These are phyloP conservation scores for Drosophila sulfurigaster DNA, from an alignment of 1,140 invertebrate genomes.

Conservation along the genomic window DNA sequence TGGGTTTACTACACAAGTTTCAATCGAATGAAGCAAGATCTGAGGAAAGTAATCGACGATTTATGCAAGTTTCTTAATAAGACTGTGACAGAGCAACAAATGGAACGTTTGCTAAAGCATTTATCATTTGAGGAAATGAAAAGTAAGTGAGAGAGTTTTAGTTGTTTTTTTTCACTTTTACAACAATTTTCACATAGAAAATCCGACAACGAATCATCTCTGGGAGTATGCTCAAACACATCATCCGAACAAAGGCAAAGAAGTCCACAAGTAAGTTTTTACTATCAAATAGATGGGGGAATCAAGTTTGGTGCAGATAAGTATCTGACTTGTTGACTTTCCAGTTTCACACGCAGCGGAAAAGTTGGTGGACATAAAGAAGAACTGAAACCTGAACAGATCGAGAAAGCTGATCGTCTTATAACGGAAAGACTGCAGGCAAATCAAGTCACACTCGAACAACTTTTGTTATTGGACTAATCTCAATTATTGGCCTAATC, in stretches of 20 bases:
- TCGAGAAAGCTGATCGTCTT: conserved; percentile 36
- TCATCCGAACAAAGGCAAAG: conserved; percentile 29
- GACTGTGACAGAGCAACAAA: conserved; percentile 49
- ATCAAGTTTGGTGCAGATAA: background rate
- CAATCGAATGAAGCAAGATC: conserved; percentile 87
- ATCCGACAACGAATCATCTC: conserved; percentile 62
- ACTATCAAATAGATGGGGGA: background rate
- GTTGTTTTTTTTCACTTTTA: background rate
- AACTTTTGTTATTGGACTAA: conserved; percentile 42
- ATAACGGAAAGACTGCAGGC: conserved; percentile 23
- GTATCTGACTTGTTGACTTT: background rate
- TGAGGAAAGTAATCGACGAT: conserved; percentile 55
- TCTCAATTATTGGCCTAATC: background rate
- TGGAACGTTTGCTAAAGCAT: conserved; percentile 62
- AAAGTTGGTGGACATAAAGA: conserved; percentile 68
- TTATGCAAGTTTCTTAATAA: conserved; percentile 64
- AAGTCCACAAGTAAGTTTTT: conserved; percentile 43
- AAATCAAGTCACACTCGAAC: conserved; percentile 43
- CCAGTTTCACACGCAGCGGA: conserved; percentile 61
- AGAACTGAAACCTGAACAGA: conserved; percentile 46
- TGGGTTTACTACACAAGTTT: conserved; percentile 92
- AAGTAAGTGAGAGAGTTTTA: conserved; percentile 26
- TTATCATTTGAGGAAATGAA: conserved; percentile 78
- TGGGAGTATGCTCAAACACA: conserved; percentile 38
- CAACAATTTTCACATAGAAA: conserved; percentile 36